A percentile compares a stretch with the other conserved stretches of the same genome.
Evolutionary conservation across 1,140 invertebrate genomes (phyloP).

Genomic region (Nomia melanderi): DNA sequence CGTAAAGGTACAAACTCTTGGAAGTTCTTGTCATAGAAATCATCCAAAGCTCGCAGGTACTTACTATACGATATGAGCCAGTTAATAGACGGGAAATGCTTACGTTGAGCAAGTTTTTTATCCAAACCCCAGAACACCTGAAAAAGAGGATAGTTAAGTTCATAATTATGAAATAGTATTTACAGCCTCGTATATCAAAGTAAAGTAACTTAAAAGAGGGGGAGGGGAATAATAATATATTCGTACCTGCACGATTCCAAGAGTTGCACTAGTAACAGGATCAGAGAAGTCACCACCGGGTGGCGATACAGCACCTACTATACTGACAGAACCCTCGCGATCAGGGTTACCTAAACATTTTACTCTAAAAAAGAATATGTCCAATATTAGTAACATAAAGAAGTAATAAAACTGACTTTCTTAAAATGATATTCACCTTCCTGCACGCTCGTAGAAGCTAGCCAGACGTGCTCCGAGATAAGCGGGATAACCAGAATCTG

Average conservation of each 20-base stretch:
- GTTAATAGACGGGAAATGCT: slow-evolving; percentile 99
- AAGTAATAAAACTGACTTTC: neutral
- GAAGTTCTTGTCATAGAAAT: slow-evolving; percentile 99
- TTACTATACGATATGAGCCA: slow-evolving; percentile 99
- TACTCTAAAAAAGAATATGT: slow-evolving; percentile 83
- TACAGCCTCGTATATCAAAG: too few species aligned
- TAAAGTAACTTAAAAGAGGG: too few species aligned
- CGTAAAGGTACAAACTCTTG: slow-evolving; percentile 98
- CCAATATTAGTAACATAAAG: neutral
- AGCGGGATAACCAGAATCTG: slow-evolving; percentile 99
- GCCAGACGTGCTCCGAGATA: slow-evolving; percentile 98
- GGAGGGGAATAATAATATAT: neutral
- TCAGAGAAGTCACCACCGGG: slow-evolving; percentile 99
- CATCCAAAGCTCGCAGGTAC: slow-evolving; percentile 98
- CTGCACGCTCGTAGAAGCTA: slow-evolving; percentile 99
- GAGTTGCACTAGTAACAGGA: slow-evolving; percentile 99
- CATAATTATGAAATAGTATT: neutral
- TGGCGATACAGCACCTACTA: slow-evolving; percentile 99
- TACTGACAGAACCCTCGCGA: slow-evolving; percentile 98
- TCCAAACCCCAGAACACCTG: slow-evolving; percentile 99
- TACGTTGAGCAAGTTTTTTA: slow-evolving; percentile 99
- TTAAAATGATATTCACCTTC: slow-evolving; percentile 79
- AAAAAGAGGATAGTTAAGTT: neutral
- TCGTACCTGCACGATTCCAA: slow-evolving; percentile 96
- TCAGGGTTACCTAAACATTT: slow-evolving; percentile 99